Evolutionary conservation across 2,797 vertebrate species (phyloP).

Genomic region (Eidolon dupreanum): DNA sequence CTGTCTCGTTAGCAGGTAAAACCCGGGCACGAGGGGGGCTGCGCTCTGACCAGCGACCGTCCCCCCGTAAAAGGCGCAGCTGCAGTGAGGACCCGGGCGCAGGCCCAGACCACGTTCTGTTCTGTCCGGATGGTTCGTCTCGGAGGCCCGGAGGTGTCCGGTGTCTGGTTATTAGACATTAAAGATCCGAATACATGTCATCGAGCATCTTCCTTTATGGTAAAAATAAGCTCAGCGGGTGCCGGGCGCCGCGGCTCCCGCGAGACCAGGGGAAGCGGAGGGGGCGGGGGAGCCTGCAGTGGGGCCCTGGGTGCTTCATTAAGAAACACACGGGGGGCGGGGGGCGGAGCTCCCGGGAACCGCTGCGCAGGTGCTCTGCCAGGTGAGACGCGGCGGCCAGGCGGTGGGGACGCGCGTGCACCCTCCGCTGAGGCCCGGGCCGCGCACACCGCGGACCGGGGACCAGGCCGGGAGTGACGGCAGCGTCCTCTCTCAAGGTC

Average conservation of each 20-base stretch:
- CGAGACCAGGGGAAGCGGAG: rapidly evolving
- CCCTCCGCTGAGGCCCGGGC: too few relatives aligned
- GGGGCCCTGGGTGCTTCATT: too few relatives aligned
- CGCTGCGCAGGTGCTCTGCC: too few relatives aligned
- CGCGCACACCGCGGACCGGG: too few relatives aligned
- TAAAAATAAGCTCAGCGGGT: not conserved
- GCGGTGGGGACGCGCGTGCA: too few relatives aligned
- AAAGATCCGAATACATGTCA: rapidly evolving
- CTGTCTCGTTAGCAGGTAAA: not conserved
- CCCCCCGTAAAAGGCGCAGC: rapidly evolving
- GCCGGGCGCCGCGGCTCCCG: not conserved
- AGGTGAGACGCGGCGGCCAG: too few relatives aligned
- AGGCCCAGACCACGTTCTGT: too few relatives aligned
- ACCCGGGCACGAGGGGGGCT: rapidly evolving
- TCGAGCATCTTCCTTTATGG: not conserved
- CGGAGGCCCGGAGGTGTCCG: too few relatives aligned
- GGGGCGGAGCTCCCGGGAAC: too few relatives aligned
- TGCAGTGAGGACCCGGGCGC: not conserved
- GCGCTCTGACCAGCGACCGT: rapidly evolving
- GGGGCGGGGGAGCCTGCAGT: too few relatives aligned
- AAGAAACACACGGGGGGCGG: too few relatives aligned
- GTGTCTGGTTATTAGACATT: not conserved
- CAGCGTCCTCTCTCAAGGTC: too few relatives aligned
- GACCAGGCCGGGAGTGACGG: not conserved
- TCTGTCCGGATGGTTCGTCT: not conserved